Evolutionary conservation across 2,888 invertebrate genomes (phyloP), one percentile per base, ranked within the genome.

Genomic region (Gnatocerus cornutus): DNA sequence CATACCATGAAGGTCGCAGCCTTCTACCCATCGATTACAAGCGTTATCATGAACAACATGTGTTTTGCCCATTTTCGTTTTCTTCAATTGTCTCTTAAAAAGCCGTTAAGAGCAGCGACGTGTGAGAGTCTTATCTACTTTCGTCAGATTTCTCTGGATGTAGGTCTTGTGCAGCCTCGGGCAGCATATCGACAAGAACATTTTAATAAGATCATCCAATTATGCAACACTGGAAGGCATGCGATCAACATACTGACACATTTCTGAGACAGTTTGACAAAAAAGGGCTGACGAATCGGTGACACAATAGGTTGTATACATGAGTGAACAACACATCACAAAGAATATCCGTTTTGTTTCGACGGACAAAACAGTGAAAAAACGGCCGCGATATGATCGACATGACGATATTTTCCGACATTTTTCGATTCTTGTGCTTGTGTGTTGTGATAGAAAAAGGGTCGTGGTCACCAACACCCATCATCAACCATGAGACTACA

Each of bases 401-500:
- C 55, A 52, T 69, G 59, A 16, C 53, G 13, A 33, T 41, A 27
- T 59, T 59, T 41, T 59, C 53, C 16, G 69, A 69, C 14, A 55
- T 82, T 14, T 78, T 81, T 8, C 79, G 81, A 50, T 80, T 78
- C 68, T 71, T 83, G 59, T 84, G 83, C 71, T 72, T 82, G 74
- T 84, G 84, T 71, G 74, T 82, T 29, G 75, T 80, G 16, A 77
- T 81, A 10, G 76, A 83, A 73, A 77, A 76, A 56, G 81, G 81
- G n/a, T 81, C 82, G 4, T 84, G 83, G 83, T 77, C 81, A 3
- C 83, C 81, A 4, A 73, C 27, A 7, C 48, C 29, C n/a, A 39
- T 43, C 8, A 30, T 21, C 21, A 13, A 65, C 72, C 16, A 50
- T 68, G 62, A 21, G 29, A 46, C 53, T 0, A 55, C 16, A 33